Percentiles rank a stretch among this genome's conserved stretches.
These are phyloP conservation scores for Lipophrys pholis DNA, from an alignment of 2,113 vertebrate species.

Conservation along the genomic window DNA sequence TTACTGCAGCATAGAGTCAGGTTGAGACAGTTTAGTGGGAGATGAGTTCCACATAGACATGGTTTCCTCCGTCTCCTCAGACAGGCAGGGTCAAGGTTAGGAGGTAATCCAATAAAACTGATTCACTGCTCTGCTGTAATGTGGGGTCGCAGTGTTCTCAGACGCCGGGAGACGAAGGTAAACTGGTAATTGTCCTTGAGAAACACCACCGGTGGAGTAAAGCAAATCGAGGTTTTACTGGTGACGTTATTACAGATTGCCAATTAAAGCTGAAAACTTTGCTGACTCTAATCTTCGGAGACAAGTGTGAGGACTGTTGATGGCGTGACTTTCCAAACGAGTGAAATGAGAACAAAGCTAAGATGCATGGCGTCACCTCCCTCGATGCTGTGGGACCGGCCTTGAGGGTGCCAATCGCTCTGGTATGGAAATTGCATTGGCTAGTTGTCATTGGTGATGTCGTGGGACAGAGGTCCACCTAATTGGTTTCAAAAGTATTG, in stretches of 20 bases:
- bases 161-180: slow-evolving; percentile 33
- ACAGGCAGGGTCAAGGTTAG: slow-evolving; percentile 63
- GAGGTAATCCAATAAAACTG: slow-evolving; percentile 76
- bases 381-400: slow-evolving; percentile 27
- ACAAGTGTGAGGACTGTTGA: slow-evolving; percentile 48
- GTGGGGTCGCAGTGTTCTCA: slow-evolving; percentile 56
- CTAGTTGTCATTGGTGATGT: slow-evolving; percentile 68
- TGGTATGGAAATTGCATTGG: slow-evolving; percentile 75
- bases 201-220: slow-evolving; percentile 37
- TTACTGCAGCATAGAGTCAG: slow-evolving; percentile 34
- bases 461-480: slow-evolving; percentile 57
- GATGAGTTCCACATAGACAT: slow-evolving; percentile 63
- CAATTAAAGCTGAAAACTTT: slow-evolving; percentile 52
- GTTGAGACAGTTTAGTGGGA: slow-evolving; percentile 44
- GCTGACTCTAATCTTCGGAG: slow-evolving; percentile 53
- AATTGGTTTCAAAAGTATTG: slow-evolving; percentile 74
- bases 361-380: slow-evolving; percentile 47
- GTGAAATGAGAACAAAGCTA: slow-evolving; percentile 38
- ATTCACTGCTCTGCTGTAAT: slow-evolving; percentile 70
- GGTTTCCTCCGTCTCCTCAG: slow-evolving; percentile 45
- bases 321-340: slow-evolving; percentile 52
- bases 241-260: slow-evolving; percentile 29
- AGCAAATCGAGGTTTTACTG: slow-evolving; percentile 49
- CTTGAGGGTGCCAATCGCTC: slow-evolving; percentile 63
- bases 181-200: slow-evolving; percentile 73